Base-by-base conservation (phyloP, 2,888 invertebrate genomes). In the Morinoia aosen region DNA sequence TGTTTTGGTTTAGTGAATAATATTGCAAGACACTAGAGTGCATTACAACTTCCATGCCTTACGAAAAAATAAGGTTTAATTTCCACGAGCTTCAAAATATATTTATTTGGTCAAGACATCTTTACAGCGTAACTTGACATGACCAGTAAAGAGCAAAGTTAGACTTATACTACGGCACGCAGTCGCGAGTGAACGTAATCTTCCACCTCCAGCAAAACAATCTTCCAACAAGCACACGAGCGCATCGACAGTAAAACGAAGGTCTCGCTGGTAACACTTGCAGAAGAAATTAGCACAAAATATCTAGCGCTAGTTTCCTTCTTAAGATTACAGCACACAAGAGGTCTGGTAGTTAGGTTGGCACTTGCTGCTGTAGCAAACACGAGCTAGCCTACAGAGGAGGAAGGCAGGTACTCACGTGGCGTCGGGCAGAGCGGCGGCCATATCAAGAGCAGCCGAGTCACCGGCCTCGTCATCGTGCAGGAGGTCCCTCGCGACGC, bases 381-480 rank as follows among this genome's bases (percentile, higher is more conserved):
- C 12, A 61, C 16, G 5, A 48, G 48, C 5, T 4, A 48, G 48
- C 48, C 61, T 16, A 12, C 3, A 12, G 61, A 61, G 61, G 14
- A 61, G 14, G 14, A 5, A 40, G 90, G 16, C 0, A 93, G 48
- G 33, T 14, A 93, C 93, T 93, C 57, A 93, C 93, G 93, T 93
- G 58, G 93, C 93, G 58, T 93, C 93, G n/a, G 93, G 58, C 93
- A 93, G 56, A 33, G 93, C 93, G 33, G 93, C 93, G n/a, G 93
- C 93, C 93, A 93, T 57, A 93, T 93, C 93, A 93, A 33, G 33
- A 48, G 93, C n/a, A 57, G 56, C 93, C 12, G 57, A 93, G 93
- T 93, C 57, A 10, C 19, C 57, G 25, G 58, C 12, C 56, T 93
- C 93, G 48, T 93, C 57, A 12, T 93, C 57, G 93, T 93, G 93